Conservation (phyloP, 2,888 invertebrate genomes). For the Drosophila nr. fundita region DNA sequence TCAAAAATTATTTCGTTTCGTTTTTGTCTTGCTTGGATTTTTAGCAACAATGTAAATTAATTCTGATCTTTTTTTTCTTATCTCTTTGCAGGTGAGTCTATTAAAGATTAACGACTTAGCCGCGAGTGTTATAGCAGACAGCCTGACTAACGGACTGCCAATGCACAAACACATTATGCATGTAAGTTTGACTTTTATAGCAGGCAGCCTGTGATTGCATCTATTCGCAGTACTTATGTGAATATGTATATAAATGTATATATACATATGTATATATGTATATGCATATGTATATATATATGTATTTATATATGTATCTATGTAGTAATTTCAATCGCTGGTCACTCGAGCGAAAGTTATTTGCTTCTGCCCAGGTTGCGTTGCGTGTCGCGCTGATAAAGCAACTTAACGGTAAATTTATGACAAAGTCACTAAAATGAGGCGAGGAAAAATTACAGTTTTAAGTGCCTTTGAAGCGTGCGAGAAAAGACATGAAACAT, state of each 20-base stretch:
- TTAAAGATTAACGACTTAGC: conserved; percentile 28
- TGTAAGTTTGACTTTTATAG: neutral
- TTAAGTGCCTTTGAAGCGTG: conserved; percentile 65
- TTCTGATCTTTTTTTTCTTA: conserved; percentile 26
- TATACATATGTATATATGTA: neutral
- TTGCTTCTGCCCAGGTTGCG: conserved; percentile 6
- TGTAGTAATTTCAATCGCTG: conserved; percentile 19
- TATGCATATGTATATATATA: too few relatives aligned
- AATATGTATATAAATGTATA: neutral
- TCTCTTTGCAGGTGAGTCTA: conserved; percentile 72
- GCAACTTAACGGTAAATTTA: conserved; percentile 67
- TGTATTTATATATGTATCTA: neutral
- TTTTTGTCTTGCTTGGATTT: neutral
- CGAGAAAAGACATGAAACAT: conserved; percentile 50
- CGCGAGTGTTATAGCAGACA: conserved; percentile 38
- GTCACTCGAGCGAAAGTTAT: conserved; percentile 54
- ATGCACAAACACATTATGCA: neutral
- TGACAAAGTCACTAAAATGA: conserved; percentile 59
- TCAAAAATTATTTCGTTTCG: neutral
- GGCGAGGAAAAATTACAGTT: conserved; percentile 53
- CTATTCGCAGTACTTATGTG: neutral
- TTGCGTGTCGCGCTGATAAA: conserved; percentile 53
- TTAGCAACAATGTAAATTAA: conserved; percentile 36
- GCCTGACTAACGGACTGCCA: neutral
- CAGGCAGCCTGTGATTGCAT: neutral